These are phyloP conservation scores for Cyrtonyx montezumae DNA, from an alignment of 2,113 vertebrate genomes.

Conservation along the genomic window DNA sequence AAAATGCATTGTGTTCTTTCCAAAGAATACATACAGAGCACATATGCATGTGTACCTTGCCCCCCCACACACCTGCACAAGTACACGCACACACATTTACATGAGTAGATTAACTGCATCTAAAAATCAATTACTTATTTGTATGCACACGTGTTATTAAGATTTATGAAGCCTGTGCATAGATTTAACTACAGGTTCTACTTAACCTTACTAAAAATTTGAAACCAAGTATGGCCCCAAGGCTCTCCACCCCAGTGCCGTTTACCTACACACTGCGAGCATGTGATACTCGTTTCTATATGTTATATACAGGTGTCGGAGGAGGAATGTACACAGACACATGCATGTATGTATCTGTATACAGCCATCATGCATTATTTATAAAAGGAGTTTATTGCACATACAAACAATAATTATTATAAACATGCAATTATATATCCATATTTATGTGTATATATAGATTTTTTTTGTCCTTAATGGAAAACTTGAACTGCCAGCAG, in stretches of 20 bases:
- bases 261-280: neutral
- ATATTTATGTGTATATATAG: slow-evolving; percentile 51
- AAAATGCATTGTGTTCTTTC: neutral
- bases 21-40: neutral
- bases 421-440: slow-evolving; percentile 64
- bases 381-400: slow-evolving; percentile 13
- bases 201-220: neutral
- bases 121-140: slow-evolving; percentile 65
- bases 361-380: slow-evolving; percentile 14
- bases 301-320: neutral
- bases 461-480: slow-evolving; percentile 74
- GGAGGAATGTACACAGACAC: slow-evolving; percentile 3
- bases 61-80: slow-evolving; percentile 55
- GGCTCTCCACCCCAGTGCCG: neutral
- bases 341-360: neutral
- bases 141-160: slow-evolving; percentile 52
- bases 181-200: slow-evolving; percentile 33
- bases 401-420: slow-evolving; percentile 59
- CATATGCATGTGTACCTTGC: slow-evolving; percentile 16
- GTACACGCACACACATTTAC: slow-evolving; percentile 37
- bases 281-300: neutral
- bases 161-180: slow-evolving; percentile 4
- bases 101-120: slow-evolving; percentile 50
- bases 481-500: slow-evolving; percentile 83
- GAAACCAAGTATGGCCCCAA: neutral